Percentiles rank a stretch among this genome's conserved stretches.
Conservation (phyloP, 2,797 vertebrate species). For the Ptychobarbus kaznakovi region DNA sequence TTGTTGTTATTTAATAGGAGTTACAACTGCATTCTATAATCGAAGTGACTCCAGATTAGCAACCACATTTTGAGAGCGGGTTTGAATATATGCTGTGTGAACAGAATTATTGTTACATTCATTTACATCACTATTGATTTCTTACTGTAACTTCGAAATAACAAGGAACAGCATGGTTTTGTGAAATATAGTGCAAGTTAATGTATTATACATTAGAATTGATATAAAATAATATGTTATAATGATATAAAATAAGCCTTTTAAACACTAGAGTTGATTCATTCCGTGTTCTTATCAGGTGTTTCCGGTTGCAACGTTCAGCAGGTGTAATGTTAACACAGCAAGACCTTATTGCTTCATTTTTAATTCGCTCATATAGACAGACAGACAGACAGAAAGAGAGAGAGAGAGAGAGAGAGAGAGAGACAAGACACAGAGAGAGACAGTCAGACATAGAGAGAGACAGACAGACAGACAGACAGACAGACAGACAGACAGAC, state of each 20-base stretch:
- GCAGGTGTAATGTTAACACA: not conserved
- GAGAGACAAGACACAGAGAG: too few species aligned
- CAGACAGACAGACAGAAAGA: too few species aligned
- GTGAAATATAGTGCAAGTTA: not conserved
- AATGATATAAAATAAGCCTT: not conserved
- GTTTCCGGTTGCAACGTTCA: not conserved
- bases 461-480: too few species aligned
- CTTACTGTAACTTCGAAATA: not conserved
- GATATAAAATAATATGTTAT: too few species aligned
- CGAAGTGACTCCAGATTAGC: not conserved
- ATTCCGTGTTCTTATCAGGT: not conserved
- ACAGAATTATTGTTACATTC: not conserved
- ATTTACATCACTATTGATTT: not conserved
- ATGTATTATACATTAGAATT: not conserved
- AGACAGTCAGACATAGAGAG: too few species aligned
- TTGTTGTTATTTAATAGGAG: not conserved
- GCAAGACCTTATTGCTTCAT: not conserved
- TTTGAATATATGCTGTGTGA: not conserved
- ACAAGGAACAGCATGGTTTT: not conserved
- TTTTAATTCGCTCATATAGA: not conserved
- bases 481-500: too few species aligned
- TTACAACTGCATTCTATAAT: not conserved
- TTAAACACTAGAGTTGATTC: not conserved
- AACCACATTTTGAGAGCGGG: not conserved
- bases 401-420: too few species aligned